Evolutionary conservation across 2,797 vertebrate genomes (phyloP).

Genomic region (Fistularia commersonii): DNA sequence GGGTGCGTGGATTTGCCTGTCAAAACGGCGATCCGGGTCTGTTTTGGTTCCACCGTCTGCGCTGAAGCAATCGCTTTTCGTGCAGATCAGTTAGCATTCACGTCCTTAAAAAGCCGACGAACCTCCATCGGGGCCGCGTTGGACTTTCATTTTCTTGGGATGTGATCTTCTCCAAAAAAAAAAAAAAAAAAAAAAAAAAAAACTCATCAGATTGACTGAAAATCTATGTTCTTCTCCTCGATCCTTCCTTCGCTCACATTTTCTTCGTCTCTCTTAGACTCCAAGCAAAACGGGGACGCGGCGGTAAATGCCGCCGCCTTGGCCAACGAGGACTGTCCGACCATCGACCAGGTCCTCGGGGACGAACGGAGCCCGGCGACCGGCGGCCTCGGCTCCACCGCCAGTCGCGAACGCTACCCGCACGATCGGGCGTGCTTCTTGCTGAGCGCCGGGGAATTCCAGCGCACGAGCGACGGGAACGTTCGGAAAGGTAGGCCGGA

Average conservation of each 20-base stretch:
- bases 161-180: too few relatives aligned
- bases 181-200: too few relatives aligned
- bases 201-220: too few relatives aligned
- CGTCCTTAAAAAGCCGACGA: too few relatives aligned
- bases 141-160: too few relatives aligned
- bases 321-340: constrained; percentile 91
- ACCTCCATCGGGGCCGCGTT: too few relatives aligned
- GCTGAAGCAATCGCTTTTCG: background rate
- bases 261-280: constrained; percentile 65
- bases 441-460: constrained; percentile 86
- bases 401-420: constrained; percentile 83
- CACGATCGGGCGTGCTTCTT: constrained; percentile 92
- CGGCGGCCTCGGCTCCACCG: constrained; percentile 66
- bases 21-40: constrained; percentile 18
- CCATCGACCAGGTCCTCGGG: constrained; percentile 90
- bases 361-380: constrained; percentile 87
- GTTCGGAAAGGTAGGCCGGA: constrained; percentile 87
- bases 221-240: background rate
- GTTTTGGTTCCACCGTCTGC: constrained; percentile 31
- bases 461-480: constrained; percentile 85
- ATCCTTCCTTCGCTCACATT: too few relatives aligned
- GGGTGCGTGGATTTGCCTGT: background rate
- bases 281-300: constrained; percentile 87
- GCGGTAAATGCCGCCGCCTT: constrained; percentile 86
- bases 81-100: too few relatives aligned